Base-by-base conservation (phyloP, 30 jellyfish, hydroid and myxozoan genomes). In the Cassiopea andromeda region DNA sequence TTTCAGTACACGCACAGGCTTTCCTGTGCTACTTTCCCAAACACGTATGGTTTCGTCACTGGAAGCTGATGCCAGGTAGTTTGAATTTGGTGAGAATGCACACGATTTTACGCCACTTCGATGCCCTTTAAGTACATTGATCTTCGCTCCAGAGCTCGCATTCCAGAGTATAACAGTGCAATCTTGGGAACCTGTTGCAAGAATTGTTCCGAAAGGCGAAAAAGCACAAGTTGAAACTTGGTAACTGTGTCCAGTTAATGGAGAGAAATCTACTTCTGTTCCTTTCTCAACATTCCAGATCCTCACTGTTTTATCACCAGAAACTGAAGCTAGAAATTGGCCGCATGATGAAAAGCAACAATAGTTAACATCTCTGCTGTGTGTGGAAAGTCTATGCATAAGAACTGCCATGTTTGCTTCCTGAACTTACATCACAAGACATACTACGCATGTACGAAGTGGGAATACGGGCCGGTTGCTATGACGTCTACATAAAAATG, bases 161-260 rank as follows among this genome's bases (percentile, higher is more conserved):
- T 94, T 76, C 98, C 98, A 94, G n/a, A 94, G 85, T 17, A 90
- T 44, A n/a, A 94, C 92, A 18, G 89, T 77, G 87, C 97, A 78
- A 67, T 94, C 98, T 80, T 84, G 97, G 17, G 98, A 94, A 71
- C 98, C 98, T 17, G 97, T 94, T 8, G 97, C 98, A 7, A 94
- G 92, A 18, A 94, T 66, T 18, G 97, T 83, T 38, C 97, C 97
- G 75, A 94, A 87, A 16, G 98, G 98, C 68, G 98, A 94, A 81
- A 94, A 90, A 18, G 96, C 93, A 74, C 98, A 94, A 27, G 96
- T 61, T 44, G 97, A 78, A 48, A 94, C 98, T 60, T 80, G 91
- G 86, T 87, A 90, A 16, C 48, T 85, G 80, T 94, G 98, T 16
- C 97, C 97, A 12, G 85, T 59, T 67, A 94, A 73, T 46, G 98